phyloP scores from a whole-genome alignment of 2,797 vertebrate species.

The Acanthurus tractus region DNA sequence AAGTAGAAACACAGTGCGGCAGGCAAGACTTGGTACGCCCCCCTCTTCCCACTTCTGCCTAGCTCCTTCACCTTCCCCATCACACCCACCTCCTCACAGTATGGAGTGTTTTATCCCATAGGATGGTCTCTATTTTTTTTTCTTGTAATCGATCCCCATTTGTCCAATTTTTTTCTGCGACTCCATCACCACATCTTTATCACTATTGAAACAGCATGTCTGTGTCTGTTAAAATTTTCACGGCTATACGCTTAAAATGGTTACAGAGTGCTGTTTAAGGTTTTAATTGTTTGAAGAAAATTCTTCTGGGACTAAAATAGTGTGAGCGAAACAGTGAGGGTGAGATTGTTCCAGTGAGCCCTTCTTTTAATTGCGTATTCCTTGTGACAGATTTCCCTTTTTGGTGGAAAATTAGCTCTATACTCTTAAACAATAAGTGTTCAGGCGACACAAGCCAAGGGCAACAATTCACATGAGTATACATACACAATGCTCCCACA shows the following conservation, averaged over 20 bases:
- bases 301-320: conserved; percentile 17
- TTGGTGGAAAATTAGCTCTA: conserved; percentile 64
- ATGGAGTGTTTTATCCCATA: conserved; percentile 69
- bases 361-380: conserved; percentile 49
- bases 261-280: neutral
- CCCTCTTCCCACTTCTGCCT: conserved; percentile 63
- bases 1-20: conserved; percentile 74
- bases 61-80: conserved; percentile 68
- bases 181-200: conserved; percentile 11
- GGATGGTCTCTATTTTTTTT: conserved; percentile 40
- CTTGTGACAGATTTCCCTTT: conserved; percentile 53
- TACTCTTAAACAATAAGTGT: conserved; percentile 54
- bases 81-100: conserved; percentile 81
- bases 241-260: conserved; percentile 17
- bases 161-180: conserved; percentile 10
- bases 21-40: conserved; percentile 61
- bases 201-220: neutral
- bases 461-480: conserved; percentile 62
- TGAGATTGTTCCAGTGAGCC: conserved; percentile 15
- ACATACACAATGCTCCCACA: conserved; percentile 41
- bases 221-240: conserved; percentile 5
- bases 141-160: conserved; percentile 23
- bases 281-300: conserved; percentile 13
- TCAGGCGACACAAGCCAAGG: conserved; percentile 55
- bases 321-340: conserved; percentile 27